phyloP scores from a whole-genome alignment of 2,797 vertebrate species.

The Alauda arvensis region DNA sequence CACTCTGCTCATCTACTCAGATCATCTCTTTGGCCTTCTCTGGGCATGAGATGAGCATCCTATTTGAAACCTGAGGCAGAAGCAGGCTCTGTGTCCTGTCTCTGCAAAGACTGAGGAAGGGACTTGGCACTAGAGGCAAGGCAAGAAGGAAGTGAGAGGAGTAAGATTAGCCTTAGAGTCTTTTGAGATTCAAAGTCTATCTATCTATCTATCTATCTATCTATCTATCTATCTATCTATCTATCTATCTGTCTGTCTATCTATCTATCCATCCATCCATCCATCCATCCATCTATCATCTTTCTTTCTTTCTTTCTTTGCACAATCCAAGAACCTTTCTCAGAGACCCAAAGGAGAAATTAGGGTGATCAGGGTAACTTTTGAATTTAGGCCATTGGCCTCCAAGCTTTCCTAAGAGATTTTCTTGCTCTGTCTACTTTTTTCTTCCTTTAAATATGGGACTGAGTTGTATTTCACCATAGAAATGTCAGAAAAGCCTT shows the following conservation, averaged over 20 bases:
- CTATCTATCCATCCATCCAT: too few relatives aligned
- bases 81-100: not conserved
- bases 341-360: not conserved
- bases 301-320: not conserved
- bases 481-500: constrained; percentile 25
- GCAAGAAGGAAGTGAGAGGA: not conserved
- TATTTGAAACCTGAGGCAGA: not conserved
- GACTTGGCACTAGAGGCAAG: not conserved
- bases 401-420: not conserved
- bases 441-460: not conserved
- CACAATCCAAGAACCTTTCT: not conserved
- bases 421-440: not conserved
- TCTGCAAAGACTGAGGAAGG: not conserved
- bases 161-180: not conserved
- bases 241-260: too few relatives aligned
- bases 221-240: too few relatives aligned
- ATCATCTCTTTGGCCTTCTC: not conserved
- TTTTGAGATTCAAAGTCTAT: too few relatives aligned
- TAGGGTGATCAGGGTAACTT: not conserved
- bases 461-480: not conserved
- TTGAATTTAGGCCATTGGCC: not conserved
- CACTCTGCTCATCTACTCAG: not conserved
- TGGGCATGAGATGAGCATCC: not conserved
- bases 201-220: too few relatives aligned
- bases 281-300: too few relatives aligned